Evolutionary conservation across 2,113 vertebrate genomes (phyloP).

Genomic region (Diphyllodes magnificus): DNA sequence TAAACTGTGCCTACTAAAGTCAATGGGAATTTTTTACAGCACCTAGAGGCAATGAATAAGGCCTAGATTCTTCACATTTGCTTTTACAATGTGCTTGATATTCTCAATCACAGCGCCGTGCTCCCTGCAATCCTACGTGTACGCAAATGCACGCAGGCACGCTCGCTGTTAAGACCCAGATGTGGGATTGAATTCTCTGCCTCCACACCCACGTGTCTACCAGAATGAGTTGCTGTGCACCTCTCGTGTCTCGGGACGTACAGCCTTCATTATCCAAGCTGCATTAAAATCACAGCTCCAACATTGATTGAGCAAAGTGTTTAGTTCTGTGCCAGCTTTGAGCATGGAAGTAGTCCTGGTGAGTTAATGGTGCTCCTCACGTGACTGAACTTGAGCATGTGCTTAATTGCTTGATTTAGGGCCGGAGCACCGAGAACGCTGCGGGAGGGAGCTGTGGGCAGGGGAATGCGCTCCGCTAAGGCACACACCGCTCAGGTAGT

Average conservation of each 20-base stretch:
- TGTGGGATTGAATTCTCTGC: not conserved
- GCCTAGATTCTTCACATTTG: not conserved
- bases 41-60: not conserved
- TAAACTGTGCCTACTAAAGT: not conserved
- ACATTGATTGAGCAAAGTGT: not conserved
- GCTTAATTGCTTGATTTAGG: constrained; percentile 4
- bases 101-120: not conserved
- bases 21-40: not conserved
- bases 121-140: not conserved
- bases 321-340: not conserved
- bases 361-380: not conserved
- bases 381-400: not conserved
- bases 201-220: not conserved
- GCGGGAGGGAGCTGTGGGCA: not conserved
- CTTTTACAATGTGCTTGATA: not conserved
- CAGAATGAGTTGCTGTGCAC: not conserved
- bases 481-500: not conserved
- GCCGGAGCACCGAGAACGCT: not conserved
- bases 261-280: not conserved
- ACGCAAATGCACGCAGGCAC: not conserved
- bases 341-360: not conserved
- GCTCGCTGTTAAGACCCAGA: fast-evolving
- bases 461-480: not conserved
- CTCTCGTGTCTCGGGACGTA: not conserved
- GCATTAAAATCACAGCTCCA: not conserved